These are phyloP conservation scores for Miltochrista miniata DNA, from an alignment of 2,888 invertebrate genomes.

Conservation along the genomic window DNA sequence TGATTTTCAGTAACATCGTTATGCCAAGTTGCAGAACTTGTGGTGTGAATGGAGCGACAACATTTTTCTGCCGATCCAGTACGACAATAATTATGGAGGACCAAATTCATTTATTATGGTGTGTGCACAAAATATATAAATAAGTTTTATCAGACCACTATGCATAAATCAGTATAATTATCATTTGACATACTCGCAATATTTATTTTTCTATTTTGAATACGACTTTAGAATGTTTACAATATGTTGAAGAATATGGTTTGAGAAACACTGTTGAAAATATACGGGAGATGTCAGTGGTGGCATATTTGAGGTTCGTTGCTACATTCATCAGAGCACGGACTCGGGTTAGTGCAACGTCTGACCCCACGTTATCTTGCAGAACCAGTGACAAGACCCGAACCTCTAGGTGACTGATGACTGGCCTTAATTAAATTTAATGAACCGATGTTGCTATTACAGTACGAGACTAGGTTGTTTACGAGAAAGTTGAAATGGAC, in stretches of 20 bases:
- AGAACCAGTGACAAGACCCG: constrained; percentile 70
- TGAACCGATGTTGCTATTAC: constrained; percentile 54
- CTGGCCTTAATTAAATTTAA: constrained; percentile 81
- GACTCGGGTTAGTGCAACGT: constrained; percentile 62
- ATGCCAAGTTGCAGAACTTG: too few species aligned
- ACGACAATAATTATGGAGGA: too few species aligned
- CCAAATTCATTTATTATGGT: too few species aligned
- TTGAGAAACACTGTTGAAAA: constrained; percentile 2
- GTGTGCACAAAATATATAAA: too few species aligned
- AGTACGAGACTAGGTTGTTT: constrained; percentile 20
- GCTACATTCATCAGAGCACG: constrained; percentile 76
- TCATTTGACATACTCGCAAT: too few species aligned
- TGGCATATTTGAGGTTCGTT: constrained; percentile 78
- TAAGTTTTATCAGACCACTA: too few species aligned
- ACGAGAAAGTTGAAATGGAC: constrained; percentile 30
- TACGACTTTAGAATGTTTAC: too few species aligned
- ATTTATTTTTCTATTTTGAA: too few species aligned
- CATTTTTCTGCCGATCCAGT: too few species aligned
- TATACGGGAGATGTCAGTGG: constrained; percentile 59
- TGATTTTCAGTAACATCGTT: too few species aligned
- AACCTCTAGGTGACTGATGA: constrained; percentile 77
- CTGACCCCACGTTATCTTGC: constrained; percentile 80
- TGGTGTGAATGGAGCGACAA: too few species aligned
- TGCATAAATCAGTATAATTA: too few species aligned
- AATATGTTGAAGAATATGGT: neutral